A percentile compares a stretch with the other conserved stretches of the same genome.
Conservation (phyloP, 2,797 vertebrate genomes). For the Pitangus sulphuratus region DNA sequence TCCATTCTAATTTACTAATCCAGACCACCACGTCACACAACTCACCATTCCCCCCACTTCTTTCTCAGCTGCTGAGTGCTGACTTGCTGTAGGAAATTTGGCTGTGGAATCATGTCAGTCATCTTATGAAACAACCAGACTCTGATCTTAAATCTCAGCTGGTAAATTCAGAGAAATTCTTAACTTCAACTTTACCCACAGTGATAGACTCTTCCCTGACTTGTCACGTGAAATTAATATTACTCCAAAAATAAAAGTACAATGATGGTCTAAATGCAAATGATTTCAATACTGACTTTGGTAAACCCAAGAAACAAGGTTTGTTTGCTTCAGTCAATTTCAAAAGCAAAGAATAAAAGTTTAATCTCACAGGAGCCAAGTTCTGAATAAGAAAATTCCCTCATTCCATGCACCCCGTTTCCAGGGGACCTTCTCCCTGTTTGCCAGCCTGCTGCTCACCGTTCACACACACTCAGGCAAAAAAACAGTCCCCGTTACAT, state of each 20-base stretch:
- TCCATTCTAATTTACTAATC: not conserved
- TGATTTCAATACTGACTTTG: not conserved
- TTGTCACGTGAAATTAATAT: not conserved
- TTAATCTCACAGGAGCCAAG: not conserved
- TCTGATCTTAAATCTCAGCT: not conserved
- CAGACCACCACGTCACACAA: not conserved
- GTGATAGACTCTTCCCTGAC: not conserved
- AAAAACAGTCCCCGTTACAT: not conserved
- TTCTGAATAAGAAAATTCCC: not conserved
- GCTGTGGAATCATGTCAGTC: not conserved
- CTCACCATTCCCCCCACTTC: not conserved
- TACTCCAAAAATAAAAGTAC: not conserved
- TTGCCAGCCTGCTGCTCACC: not conserved
- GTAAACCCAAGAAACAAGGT: not conserved
- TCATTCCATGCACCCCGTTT: not conserved
- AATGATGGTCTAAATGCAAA: not conserved
- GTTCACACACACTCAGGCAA: not conserved
- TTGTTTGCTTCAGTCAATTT: not conserved
- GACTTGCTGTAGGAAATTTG: not conserved
- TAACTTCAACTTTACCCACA: slow-evolving; percentile 32
- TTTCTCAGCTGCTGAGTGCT: not conserved
- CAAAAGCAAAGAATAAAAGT: not conserved
- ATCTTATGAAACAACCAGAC: slow-evolving; percentile 14
- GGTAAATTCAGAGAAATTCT: not conserved
- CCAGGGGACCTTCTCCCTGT: fast-evolving